A percentile compares a stretch with the other conserved stretches of the same genome.
These are phyloP conservation scores for Euwallacea similis DNA, from an alignment of 1,140 invertebrate genomes.

Conservation along the genomic window DNA sequence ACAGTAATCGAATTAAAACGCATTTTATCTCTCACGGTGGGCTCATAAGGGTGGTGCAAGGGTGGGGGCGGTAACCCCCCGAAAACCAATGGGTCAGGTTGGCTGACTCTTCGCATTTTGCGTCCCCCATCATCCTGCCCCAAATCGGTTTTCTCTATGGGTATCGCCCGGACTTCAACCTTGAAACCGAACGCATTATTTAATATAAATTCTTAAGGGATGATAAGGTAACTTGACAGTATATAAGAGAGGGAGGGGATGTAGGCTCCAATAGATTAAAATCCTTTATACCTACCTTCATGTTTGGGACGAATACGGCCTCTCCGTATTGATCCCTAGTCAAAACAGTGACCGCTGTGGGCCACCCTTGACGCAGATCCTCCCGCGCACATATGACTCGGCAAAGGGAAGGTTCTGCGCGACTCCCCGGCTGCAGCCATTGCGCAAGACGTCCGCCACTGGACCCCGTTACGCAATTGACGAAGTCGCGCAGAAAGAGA, in stretches of 20 bases:
- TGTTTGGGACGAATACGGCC: constrained; percentile 77
- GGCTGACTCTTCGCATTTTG: constrained; percentile 63
- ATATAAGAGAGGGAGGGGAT: neutral
- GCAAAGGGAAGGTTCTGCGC: constrained; percentile 85
- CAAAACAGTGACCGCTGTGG: constrained; percentile 77
- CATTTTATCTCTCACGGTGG: constrained; percentile 88
- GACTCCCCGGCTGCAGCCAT: constrained; percentile 92
- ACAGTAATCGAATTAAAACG: constrained; percentile 92
- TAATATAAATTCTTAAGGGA: neutral
- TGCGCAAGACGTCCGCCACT: constrained; percentile 89
- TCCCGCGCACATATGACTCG: constrained; percentile 77
- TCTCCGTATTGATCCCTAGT: constrained; percentile 93
- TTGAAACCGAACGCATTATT: neutral
- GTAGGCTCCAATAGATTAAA: no score
- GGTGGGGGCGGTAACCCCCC: constrained; percentile 71
- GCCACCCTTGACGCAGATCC: constrained; percentile 79
- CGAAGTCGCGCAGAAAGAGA: constrained; percentile 93
- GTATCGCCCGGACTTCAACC: constrained; percentile 54
- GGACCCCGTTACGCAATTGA: constrained; percentile 80
- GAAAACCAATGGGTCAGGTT: constrained; percentile 70
- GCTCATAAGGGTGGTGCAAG: constrained; percentile 81
- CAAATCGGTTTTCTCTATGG: constrained; percentile 65
- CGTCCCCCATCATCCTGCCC: constrained; percentile 57
- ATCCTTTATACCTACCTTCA: constrained; percentile 63
- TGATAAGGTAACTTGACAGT: neutral